phyloP scores from a whole-genome alignment of 2,113 vertebrate species.

The Phylloscopus trochiloides region DNA sequence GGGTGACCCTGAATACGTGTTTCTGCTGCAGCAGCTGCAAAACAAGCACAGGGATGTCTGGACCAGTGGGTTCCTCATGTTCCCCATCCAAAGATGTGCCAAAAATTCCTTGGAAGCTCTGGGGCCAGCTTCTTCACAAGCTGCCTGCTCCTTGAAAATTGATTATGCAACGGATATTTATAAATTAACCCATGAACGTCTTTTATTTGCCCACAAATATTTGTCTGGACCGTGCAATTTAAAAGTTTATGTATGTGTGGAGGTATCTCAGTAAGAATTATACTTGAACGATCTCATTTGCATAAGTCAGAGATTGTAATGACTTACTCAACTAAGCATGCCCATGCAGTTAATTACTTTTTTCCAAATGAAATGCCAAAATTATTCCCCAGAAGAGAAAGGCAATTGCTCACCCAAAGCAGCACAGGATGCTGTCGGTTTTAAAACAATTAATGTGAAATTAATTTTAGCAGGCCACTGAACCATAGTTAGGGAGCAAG shows the following conservation, averaged over 20 bases:
- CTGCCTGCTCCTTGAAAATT: neutral
- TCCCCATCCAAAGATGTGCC: neutral
- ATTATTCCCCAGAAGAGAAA: conserved; percentile 68
- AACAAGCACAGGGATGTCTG: neutral
- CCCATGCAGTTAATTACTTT: conserved; percentile 74
- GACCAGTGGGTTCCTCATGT: neutral
- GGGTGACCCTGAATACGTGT: neutral
- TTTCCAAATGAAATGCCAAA: conserved; percentile 67
- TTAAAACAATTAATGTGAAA: conserved; percentile 66
- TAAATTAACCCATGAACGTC: neutral
- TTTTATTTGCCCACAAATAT: conserved; percentile 22
- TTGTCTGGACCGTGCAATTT: neutral
- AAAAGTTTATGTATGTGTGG: neutral
- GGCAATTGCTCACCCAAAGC: conserved; percentile 30
- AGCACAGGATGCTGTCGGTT: neutral
- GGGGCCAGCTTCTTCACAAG: neutral
- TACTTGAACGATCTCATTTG: conserved; percentile 47
- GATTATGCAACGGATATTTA: neutral
- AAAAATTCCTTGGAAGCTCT: neutral
- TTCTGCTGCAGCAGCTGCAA: neutral
- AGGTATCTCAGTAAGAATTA: conserved; percentile 42
- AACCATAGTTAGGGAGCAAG: neutral
- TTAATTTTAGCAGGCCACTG: conserved; percentile 61
- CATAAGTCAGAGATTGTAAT: conserved; percentile 73
- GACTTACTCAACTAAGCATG: conserved; percentile 75